Base-by-base conservation (phyloP, 53 echinoderm and acorn worm species). In the Paelopatides confundens region DNA sequence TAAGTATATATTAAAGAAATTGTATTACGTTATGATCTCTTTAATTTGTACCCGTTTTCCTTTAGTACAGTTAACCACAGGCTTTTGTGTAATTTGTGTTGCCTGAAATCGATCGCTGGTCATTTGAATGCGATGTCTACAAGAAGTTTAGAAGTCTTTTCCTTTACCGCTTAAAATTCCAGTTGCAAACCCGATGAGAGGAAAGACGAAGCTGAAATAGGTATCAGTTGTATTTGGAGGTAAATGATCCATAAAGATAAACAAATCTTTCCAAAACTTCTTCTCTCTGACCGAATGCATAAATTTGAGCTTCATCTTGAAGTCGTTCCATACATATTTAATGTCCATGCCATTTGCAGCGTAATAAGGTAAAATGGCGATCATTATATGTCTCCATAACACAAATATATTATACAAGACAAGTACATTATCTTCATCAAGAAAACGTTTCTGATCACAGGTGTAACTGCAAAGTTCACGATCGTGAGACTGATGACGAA, bases 91-190 rank as follows among this genome's bases (percentile, higher is more conserved):
- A n/a, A n/a, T n/a, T n/a, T n/a, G n/a, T n/a, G n/a, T n/a, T n/a
- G n/a, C n/a, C n/a, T n/a, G n/a, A n/a, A n/a, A n/a, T n/a, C n/a
- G n/a, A n/a, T n/a, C n/a, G n/a, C n/a, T n/a, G n/a, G n/a, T n/a
- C n/a, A n/a, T n/a, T n/a, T n/a, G n/a, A n/a, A n/a, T n/a, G n/a
- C n/a, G n/a, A n/a, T n/a, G n/a, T n/a, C n/a, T n/a, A n/a, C n/a
- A n/a, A n/a, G n/a, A n/a, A n/a, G n/a, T n/a, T 54, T 54, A 54
- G n/a, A 54, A 54, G 24, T 58, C 21, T n/a, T 58, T 5, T 21
- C 21, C 23, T 40, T 74, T 74, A n/a, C 74, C 74, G 15, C 74
- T 46, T 46, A 74, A 74, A 24, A 74, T 11, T 27, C 40, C 74
- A 39, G 74, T 39, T 39, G 74, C 46, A 28, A 74, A 26, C 7